Evolutionary conservation across 2,113 vertebrate genomes (phyloP).

Genomic region (Rutilus rutilus): DNA sequence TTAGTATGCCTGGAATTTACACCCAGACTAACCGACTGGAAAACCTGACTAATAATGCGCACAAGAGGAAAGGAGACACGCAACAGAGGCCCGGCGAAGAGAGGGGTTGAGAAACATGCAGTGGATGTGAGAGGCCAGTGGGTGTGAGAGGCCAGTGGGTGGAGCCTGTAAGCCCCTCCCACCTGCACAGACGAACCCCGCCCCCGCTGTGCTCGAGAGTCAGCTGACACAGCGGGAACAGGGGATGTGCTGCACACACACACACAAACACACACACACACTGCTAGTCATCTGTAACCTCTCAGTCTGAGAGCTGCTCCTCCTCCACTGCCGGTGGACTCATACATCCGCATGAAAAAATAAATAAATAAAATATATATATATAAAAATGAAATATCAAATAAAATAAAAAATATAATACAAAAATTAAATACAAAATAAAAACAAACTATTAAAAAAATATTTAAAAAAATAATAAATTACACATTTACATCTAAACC

Average conservation of each 20-base stretch:
- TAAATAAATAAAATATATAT: no score
- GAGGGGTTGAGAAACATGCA: constrained; percentile 19
- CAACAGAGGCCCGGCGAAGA: constrained; percentile 20
- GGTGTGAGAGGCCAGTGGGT: neutral
- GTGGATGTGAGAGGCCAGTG: constrained; percentile 13
- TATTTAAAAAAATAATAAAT: no score
- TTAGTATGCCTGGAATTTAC: constrained; percentile 53
- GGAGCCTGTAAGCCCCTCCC: constrained; percentile 21
- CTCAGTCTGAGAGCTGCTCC: constrained; percentile 1
- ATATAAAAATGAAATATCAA: no score
- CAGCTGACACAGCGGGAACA: constrained; percentile 49
- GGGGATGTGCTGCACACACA: constrained; percentile 32
- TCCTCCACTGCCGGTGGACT: neutral
- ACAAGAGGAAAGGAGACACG: constrained; percentile 38
- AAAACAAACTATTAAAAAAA: neutral
- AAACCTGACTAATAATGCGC: constrained; percentile 56
- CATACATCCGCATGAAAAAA: neutral
- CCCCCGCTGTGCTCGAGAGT: constrained; percentile 23
- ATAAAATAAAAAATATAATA: no score
- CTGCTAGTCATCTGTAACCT: constrained; percentile 53
- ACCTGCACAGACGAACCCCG: neutral
- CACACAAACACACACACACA: neutral
- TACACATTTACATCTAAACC: constrained; percentile 35
- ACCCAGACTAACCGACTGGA: constrained; percentile 57
- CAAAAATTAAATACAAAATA: neutral